phyloP scores from a whole-genome alignment of 2,888 invertebrate species.

The Andrena minutula region DNA sequence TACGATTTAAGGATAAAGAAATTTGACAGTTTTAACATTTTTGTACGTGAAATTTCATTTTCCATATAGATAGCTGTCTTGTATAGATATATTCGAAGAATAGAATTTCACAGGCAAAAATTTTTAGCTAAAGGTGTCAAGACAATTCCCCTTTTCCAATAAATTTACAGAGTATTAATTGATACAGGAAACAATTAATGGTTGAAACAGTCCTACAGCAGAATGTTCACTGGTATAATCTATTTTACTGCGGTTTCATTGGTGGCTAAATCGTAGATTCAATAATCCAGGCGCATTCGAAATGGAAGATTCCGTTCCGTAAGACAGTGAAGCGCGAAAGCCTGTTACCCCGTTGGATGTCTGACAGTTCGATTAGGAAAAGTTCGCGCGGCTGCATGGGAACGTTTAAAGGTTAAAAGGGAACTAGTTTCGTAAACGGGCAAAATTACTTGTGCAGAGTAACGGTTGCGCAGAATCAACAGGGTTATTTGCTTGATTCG shows the following conservation, averaged over 20 bases:
- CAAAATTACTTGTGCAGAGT: conserved; percentile 53
- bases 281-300: conserved; percentile 9
- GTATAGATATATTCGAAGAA: not conserved
- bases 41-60: not conserved
- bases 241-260: not conserved
- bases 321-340: conserved; percentile 21
- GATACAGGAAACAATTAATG: not conserved
- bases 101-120: conserved; percentile 22
- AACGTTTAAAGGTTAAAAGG: conserved; percentile 41
- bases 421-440: conserved; percentile 37
- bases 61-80: not conserved
- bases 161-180: too few species aligned
- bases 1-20: too few species aligned
- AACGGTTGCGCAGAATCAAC: conserved; percentile 48
- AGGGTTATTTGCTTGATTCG: conserved; percentile 52
- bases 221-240: not conserved
- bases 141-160: conserved; percentile 8
- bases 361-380: conserved; percentile 54
- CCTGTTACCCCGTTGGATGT: conserved; percentile 18
- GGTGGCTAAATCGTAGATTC: conserved; percentile 4
- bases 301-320: conserved; percentile 30
- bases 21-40: too few species aligned
- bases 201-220: not conserved
- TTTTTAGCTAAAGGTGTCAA: conserved; percentile 11
- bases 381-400: not conserved